phyloP scores from a whole-genome alignment of 2,797 vertebrate species.

The Salarias fasciatus region DNA sequence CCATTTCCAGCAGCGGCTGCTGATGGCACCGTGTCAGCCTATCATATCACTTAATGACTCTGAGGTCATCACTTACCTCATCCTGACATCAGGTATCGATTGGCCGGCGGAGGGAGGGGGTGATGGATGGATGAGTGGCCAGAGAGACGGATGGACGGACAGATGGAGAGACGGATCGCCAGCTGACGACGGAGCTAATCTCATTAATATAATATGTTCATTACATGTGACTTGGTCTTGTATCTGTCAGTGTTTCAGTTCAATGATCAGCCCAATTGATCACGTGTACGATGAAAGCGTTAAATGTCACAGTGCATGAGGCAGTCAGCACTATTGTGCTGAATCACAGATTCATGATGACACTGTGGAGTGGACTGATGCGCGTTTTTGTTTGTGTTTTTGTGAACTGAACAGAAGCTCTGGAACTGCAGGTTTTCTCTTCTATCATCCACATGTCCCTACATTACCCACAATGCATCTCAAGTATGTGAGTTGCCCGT shows the following conservation, averaged over 20 bases:
- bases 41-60: constrained; percentile 75
- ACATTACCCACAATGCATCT: neutral
- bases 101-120: constrained; percentile 51
- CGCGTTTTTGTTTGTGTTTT: neutral
- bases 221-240: constrained; percentile 19
- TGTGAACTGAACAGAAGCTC: neutral
- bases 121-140: constrained; percentile 47
- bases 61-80: constrained; percentile 81
- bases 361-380: no score
- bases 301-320: no score
- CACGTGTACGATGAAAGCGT: neutral
- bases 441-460: neutral
- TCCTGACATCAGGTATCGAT: constrained; percentile 76
- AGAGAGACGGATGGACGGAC: constrained; percentile 3
- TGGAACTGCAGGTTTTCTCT: neutral
- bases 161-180: constrained; percentile 28
- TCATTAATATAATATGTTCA: constrained; percentile 37
- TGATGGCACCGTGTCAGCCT: constrained; percentile 70
- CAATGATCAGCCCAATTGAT: constrained; percentile 10
- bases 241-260: constrained; percentile 9
- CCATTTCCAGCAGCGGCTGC: constrained; percentile 67
- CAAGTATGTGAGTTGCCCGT: neutral
- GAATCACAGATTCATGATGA: constrained; percentile 1
- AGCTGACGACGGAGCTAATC: constrained; percentile 45
- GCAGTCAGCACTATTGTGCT: neutral